Base-by-base conservation (phyloP, 2,113 vertebrate species). In the Mionectes macconnelli region DNA sequence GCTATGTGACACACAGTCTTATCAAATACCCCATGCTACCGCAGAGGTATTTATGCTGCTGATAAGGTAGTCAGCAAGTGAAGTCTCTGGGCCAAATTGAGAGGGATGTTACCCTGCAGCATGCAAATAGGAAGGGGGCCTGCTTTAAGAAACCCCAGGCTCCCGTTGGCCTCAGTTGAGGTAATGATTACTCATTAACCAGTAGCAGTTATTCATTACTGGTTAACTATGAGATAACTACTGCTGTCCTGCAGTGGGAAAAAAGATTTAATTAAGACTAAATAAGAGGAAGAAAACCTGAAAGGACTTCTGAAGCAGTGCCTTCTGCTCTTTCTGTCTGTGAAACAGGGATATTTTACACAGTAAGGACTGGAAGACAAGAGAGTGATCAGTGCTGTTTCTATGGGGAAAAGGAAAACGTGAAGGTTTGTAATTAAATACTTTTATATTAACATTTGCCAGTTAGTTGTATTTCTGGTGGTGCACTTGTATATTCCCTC, bases 11-110 rank as follows among this genome's bases (percentile, higher is more conserved):
- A 96, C 53, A 90, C 35, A 64, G 73, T 68, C 91, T 96, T 96
- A 96, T 97, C 95, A 97, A 97, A 95, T 93, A 97, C 94, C 94
- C 89, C 74, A 90, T 90, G 87, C 96, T 97, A 96, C 93, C 80
- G 87, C 76, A 74, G 86, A 95, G 79, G 93, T 77, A 59, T 82
- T 87, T 89, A 86, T 88, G 55, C 67, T 84, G 88, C 80, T 95
- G 97, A 97, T 95, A 97, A 95, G 57, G 94, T 74, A 94, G 95
- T 92, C 89, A 94, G 90, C 93, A 95, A 97, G 94, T 40, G 53
- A 95, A 93, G 80, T 88, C 77, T 90, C 92, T 70, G 73, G 85
- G 87, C 90, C 91, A 86, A 89, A 92, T 49, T 93, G 70, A 60
- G 94, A 94, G 52, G 81, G 77, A 88, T 79, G 90, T 77, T 96